These are phyloP conservation scores for Actenoides lindsayi DNA, from an alignment of 2,113 vertebrate genomes.

Conservation along the genomic window DNA sequence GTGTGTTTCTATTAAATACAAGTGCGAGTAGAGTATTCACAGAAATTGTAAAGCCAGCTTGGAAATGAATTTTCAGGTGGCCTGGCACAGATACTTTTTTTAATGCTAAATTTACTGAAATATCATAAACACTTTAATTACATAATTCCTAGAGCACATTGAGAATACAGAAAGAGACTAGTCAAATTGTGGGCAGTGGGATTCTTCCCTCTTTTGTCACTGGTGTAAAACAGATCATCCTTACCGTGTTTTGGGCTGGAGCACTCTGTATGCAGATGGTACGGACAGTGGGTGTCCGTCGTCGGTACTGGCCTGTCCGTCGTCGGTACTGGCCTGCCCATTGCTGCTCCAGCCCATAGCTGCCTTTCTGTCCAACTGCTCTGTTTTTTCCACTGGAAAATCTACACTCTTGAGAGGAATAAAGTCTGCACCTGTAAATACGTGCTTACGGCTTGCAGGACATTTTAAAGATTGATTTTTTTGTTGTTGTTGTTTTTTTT, in stretches of 20 bases:
- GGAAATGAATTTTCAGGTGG: conserved; percentile 18
- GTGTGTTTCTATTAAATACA: neutral
- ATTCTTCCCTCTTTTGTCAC: neutral
- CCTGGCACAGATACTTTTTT: neutral
- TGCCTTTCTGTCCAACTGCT: neutral
- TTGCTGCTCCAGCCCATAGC: neutral
- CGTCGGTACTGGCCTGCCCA: neutral
- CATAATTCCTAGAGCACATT: neutral
- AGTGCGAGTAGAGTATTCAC: neutral
- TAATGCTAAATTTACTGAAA: neutral
- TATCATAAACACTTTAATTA: neutral
- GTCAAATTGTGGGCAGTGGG: neutral
- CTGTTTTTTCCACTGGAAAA: neutral
- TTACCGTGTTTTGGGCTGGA: accelerated
- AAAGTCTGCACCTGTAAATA: neutral
- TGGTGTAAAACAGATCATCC: neutral
- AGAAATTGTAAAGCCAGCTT: neutral
- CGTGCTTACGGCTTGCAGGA: neutral
- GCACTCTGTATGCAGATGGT: neutral
- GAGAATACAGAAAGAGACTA: neutral
- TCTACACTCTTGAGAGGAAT: neutral
- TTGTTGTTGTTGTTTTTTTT: neutral
- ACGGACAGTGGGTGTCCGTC: neutral
- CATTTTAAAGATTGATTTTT: neutral
- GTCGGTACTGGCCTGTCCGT: neutral